Percentiles rank a stretch among this genome's conserved stretches.
Evolutionary conservation across 2,113 vertebrate genomes (phyloP).

Genomic region (Paramisgurnus dabryanus): DNA sequence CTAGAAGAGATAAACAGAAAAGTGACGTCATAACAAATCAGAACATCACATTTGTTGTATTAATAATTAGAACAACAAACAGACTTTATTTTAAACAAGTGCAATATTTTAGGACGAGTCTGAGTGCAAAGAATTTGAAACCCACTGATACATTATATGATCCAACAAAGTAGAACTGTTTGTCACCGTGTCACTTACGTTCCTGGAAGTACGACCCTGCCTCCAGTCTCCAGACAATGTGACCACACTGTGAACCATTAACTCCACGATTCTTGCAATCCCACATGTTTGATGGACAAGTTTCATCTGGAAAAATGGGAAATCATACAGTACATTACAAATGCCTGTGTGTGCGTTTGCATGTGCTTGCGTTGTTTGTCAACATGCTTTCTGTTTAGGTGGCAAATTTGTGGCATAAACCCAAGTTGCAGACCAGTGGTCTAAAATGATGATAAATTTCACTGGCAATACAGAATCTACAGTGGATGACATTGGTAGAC

Average conservation of each 20-base stretch:
- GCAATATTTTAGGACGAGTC: not conserved
- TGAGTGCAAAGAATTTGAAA: not conserved
- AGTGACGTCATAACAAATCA: not conserved
- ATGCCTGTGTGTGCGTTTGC: conserved; percentile 17
- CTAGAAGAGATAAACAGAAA: conserved; percentile 70
- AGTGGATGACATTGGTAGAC: not conserved
- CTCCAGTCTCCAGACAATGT: conserved; percentile 96
- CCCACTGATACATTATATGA: not conserved
- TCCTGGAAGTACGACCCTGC: conserved; percentile 98
- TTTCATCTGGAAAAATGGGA: conserved; percentile 84
- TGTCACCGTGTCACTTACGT: conserved; percentile 77
- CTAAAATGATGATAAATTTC: not conserved
- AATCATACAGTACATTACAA: not conserved
- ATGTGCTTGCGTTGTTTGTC: not conserved
- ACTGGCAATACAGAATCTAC: not conserved
- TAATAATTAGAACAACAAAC: not conserved
- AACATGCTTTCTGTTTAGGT: not conserved
- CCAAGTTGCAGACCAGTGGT: not conserved
- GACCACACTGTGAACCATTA: conserved; percentile 95
- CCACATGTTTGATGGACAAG: conserved; percentile 96
- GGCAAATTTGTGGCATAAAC: not conserved
- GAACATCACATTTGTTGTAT: not conserved
- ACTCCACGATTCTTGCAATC: conserved; percentile 98
- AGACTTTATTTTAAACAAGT: not conserved
- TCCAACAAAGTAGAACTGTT: not conserved